Percentiles rank a stretch among this genome's conserved stretches.
These are phyloP conservation scores for Pelodiscus sinensis DNA, from an alignment of 2,113 vertebrate species.

Conservation along the genomic window DNA sequence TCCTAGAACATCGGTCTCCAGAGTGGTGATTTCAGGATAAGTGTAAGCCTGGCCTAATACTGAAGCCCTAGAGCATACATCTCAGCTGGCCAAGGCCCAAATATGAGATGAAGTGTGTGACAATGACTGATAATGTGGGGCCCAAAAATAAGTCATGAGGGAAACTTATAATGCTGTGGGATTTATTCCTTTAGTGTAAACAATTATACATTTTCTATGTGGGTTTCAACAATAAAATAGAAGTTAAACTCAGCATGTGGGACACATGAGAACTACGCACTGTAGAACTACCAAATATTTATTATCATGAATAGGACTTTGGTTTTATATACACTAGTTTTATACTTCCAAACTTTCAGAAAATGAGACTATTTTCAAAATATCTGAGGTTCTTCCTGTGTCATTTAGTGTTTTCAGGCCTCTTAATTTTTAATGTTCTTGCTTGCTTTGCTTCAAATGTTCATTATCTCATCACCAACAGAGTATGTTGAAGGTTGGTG, in stretches of 20 bases:
- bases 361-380: constrained; percentile 37
- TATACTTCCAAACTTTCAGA: constrained; percentile 39
- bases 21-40: too few species aligned
- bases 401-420: constrained; percentile 57
- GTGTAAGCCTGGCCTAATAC: too few species aligned
- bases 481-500: constrained; percentile 34
- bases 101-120: not conserved
- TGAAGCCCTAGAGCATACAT: not conserved
- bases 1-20: too few species aligned
- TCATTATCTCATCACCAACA: constrained; percentile 53
- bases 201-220: not conserved
- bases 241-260: not conserved
- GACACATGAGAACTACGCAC: not conserved
- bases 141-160: not conserved
- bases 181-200: constrained; percentile 2
- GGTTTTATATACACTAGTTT: constrained; percentile 38
- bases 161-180: not conserved
- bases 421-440: constrained; percentile 68
- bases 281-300: not conserved
- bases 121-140: not conserved
- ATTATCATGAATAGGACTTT: constrained; percentile 17
- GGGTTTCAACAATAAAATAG: constrained; percentile 4
- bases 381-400: constrained; percentile 46
- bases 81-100: constrained; percentile 2
- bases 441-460: constrained; percentile 59